phyloP scores from a whole-genome alignment of 2,888 invertebrate species.

The Dyspetes luteomarginatus region DNA sequence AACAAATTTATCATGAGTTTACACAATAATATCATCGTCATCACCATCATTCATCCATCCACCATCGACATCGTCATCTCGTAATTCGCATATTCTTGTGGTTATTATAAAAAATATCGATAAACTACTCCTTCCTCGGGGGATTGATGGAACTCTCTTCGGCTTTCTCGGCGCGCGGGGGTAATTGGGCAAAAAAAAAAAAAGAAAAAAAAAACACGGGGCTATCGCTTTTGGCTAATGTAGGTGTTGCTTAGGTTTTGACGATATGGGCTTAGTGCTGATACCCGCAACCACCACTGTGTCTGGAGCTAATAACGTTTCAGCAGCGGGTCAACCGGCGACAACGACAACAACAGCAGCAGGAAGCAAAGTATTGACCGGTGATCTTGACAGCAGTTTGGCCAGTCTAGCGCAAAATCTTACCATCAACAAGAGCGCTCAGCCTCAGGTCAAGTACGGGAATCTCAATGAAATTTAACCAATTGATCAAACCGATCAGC shows the following conservation, averaged over 20 bases:
- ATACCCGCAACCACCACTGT: slow-evolving; percentile 84
- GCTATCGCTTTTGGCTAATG: slow-evolving; percentile 69
- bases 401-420: slow-evolving; percentile 97
- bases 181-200: slow-evolving; percentile 5
- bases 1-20: slow-evolving; percentile 14
- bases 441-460: slow-evolving; percentile 90
- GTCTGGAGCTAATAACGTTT: slow-evolving; percentile 79
- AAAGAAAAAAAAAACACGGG: background rate
- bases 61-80: slow-evolving; percentile 25
- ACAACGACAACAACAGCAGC: slow-evolving; percentile 84
- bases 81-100: slow-evolving; percentile 20
- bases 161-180: slow-evolving; percentile 27
- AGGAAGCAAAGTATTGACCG: slow-evolving; percentile 92
- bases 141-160: background rate
- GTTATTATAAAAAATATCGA: slow-evolving; percentile 19
- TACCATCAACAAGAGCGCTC: slow-evolving; percentile 91
- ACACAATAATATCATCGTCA: slow-evolving; percentile 3
- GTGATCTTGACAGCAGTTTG: slow-evolving; percentile 96
- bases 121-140: slow-evolving; percentile 21
- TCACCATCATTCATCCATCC: too few relatives aligned
- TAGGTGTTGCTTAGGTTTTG: slow-evolving; percentile 86
- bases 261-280: slow-evolving; percentile 90
- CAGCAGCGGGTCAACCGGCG: slow-evolving; percentile 79
- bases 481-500: too few relatives aligned
- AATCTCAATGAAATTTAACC: too few relatives aligned